phyloP scores from a whole-genome alignment of 2,113 vertebrate genomes.

The Prinia subflava region DNA sequence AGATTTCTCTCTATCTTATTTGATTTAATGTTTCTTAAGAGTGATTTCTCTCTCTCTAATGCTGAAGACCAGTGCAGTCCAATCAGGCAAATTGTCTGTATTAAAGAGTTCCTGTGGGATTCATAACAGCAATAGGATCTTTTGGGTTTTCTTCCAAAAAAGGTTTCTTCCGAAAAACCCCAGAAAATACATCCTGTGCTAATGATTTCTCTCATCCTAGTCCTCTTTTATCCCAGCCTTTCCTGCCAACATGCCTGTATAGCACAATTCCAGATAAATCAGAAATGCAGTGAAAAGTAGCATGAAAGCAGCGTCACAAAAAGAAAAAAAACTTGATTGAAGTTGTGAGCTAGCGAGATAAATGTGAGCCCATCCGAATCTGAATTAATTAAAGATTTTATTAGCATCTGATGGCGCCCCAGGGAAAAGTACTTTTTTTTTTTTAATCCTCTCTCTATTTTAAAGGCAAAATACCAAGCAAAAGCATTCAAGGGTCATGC shows the following conservation, averaged over 20 bases:
- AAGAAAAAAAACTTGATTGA: conserved; percentile 59
- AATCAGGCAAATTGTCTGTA: conserved; percentile 69
- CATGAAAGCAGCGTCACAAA: conserved; percentile 58
- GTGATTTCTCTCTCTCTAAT: conserved; percentile 62
- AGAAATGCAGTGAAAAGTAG: conserved; percentile 58
- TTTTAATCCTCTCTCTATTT: conserved; percentile 15
- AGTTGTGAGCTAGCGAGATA: conserved; percentile 59
- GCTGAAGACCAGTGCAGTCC: conserved; percentile 49
- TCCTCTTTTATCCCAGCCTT: conserved; percentile 57
- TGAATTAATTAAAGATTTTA: conserved; percentile 74
- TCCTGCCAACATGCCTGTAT: conserved; percentile 50
- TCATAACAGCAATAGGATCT: conserved; percentile 38
- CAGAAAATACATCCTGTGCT: conserved; percentile 47
- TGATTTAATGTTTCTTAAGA: conserved; percentile 66
- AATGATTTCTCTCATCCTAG: conserved; percentile 58
- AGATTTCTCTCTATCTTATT: conserved; percentile 64
- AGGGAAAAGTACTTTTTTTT: conserved; percentile 29
- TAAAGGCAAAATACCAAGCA: conserved; percentile 35
- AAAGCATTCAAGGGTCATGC: background rate
- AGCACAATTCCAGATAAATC: conserved; percentile 64
- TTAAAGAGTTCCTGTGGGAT: conserved; percentile 61
- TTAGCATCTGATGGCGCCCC: conserved; percentile 63
- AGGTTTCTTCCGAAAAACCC: background rate
- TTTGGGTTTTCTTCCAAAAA: conserved; percentile 13
- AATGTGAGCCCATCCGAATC: conserved; percentile 65